phyloP scores from a whole-genome alignment of 2,797 vertebrate species.

The Cyclopterus lumpus region DNA sequence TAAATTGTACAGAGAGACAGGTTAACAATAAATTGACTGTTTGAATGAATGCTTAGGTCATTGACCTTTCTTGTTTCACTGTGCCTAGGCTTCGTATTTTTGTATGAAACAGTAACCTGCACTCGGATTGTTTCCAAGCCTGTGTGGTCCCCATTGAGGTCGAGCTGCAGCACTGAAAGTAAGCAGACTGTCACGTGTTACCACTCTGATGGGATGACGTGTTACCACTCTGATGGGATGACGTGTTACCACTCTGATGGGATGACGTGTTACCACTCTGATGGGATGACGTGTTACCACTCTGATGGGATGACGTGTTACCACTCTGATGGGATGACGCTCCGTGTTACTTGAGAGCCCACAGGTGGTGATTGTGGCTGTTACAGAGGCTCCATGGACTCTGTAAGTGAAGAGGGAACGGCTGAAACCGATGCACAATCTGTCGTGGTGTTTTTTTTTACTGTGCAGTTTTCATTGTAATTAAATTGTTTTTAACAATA shows the following conservation, averaged over 20 bases:
- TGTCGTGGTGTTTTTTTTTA: slow-evolving; percentile 56
- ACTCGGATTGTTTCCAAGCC: slow-evolving; percentile 54
- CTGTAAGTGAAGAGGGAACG: slow-evolving; percentile 33
- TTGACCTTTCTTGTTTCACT: slow-evolving; percentile 27
- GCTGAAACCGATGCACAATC: slow-evolving; percentile 50
- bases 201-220: slow-evolving; percentile 44
- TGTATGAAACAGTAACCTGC: slow-evolving; percentile 25
- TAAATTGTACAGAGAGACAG: slow-evolving; percentile 48
- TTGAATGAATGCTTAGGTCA: slow-evolving; percentile 39
- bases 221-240: slow-evolving; percentile 19
- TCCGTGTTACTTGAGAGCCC: slow-evolving; percentile 55
- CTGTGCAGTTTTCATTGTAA: slow-evolving; percentile 65
- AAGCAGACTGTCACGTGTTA: slow-evolving; percentile 26
- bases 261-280: too few relatives aligned
- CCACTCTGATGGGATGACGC: too few relatives aligned
- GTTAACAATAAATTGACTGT: slow-evolving; percentile 15
- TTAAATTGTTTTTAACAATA: slow-evolving; percentile 75
- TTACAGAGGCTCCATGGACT: slow-evolving; percentile 55
- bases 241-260: slow-evolving; percentile 18
- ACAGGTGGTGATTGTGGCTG: slow-evolving; percentile 27
- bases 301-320: too few relatives aligned
- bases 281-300: too few relatives aligned
- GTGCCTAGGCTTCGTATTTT: slow-evolving; percentile 45
- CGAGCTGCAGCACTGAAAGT: slow-evolving; percentile 48
- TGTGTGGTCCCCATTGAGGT: slow-evolving; percentile 24